Evolutionary conservation across 2,113 vertebrate genomes (phyloP).

Genomic region (Cricetomys ansorgei): DNA sequence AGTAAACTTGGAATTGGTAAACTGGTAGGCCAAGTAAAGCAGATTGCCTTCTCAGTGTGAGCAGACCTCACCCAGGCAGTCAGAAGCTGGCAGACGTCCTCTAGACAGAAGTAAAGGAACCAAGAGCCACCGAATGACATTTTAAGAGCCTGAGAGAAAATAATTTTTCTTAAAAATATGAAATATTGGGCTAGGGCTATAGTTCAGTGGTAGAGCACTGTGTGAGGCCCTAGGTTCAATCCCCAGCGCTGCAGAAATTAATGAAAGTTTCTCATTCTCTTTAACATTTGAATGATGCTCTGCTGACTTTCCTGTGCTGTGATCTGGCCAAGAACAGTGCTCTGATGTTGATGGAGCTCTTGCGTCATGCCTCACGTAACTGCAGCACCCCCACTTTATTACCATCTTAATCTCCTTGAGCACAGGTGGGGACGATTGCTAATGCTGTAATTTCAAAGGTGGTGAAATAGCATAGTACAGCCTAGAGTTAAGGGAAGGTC

Average conservation of each 20-base stretch:
- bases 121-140: not conserved
- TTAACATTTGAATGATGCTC: not conserved
- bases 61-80: not conserved
- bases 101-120: constrained; percentile 29
- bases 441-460: constrained; percentile 18
- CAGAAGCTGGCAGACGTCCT: not conserved
- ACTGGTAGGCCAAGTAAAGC: not conserved
- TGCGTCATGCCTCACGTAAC: not conserved
- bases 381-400: not conserved
- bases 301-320: not conserved
- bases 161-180: too few species aligned
- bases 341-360: not conserved
- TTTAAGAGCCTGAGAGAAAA: constrained; percentile 29
- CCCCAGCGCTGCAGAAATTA: not conserved
- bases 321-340: not conserved
- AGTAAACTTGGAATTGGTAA: not conserved
- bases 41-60: not conserved
- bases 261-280: not conserved
- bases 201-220: not conserved
- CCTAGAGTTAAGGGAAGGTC: constrained; percentile 41
- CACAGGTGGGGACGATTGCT: not conserved
- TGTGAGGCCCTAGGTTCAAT: not conserved
- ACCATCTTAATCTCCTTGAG: not conserved
- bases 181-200: not conserved
- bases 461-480: not conserved